phyloP scores from a whole-genome alignment of 1,140 invertebrate species.

The Rhynchophorus ferrugineus region DNA sequence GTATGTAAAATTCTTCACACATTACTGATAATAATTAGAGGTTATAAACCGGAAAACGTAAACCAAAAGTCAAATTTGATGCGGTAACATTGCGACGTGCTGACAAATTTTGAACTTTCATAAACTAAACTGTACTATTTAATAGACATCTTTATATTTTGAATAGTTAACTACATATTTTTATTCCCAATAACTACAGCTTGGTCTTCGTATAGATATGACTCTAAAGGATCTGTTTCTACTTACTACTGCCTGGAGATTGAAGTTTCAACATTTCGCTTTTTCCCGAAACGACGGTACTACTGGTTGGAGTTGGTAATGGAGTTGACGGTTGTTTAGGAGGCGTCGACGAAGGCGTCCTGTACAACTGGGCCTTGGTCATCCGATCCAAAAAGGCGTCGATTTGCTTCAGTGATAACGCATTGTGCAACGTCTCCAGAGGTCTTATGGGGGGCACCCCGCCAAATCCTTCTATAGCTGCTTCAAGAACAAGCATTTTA shows the following conservation, averaged over 20 bases:
- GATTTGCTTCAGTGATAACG: slow-evolving; percentile 81
- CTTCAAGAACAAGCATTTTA: neutral
- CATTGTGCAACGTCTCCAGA: slow-evolving; percentile 92
- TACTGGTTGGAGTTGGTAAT: slow-evolving; percentile 41
- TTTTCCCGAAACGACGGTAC: slow-evolving; percentile 5
- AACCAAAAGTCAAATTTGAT: too few relatives aligned
- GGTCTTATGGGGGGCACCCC: slow-evolving; percentile 90
- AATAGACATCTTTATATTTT: too few relatives aligned
- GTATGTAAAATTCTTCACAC: too few relatives aligned
- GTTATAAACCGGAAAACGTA: too few relatives aligned
- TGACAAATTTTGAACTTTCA: too few relatives aligned
- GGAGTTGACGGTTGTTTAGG: slow-evolving; percentile 54
- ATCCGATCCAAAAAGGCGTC: slow-evolving; percentile 81
- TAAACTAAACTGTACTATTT: too few relatives aligned
- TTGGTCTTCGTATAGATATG: too few relatives aligned
- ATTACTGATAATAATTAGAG: too few relatives aligned
- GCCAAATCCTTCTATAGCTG: slow-evolving; percentile 72
- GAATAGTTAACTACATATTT: too few relatives aligned
- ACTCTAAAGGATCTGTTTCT: too few relatives aligned
- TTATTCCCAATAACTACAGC: too few relatives aligned
- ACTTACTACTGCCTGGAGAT: slow-evolving; percentile 45
- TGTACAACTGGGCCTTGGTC: slow-evolving; percentile 59
- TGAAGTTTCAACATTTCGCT: slow-evolving; percentile 33
- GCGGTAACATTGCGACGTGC: too few relatives aligned
- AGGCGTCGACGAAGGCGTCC: slow-evolving; percentile 63